Conservation (phyloP, 2,888 invertebrate species). For the Mystacides longicornis region DNA sequence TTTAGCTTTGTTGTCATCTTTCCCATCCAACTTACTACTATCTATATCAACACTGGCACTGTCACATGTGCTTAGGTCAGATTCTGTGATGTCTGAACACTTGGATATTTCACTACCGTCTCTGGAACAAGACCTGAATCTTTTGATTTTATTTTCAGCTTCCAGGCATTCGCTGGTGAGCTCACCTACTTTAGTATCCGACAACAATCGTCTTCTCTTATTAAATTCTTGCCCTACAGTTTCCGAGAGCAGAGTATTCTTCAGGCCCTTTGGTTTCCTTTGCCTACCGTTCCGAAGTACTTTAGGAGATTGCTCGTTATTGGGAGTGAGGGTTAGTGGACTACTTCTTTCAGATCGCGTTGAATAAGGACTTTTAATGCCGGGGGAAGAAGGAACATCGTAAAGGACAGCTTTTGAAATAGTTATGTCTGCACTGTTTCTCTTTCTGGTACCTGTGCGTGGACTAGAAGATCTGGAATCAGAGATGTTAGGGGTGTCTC, state of each 20-base stretch:
- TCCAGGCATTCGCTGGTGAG: slow-evolving; percentile 34
- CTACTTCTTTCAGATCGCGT: slow-evolving; percentile 54
- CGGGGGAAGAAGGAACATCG: slow-evolving; percentile 40
- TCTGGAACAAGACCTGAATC: slow-evolving; percentile 45
- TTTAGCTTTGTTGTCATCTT: slow-evolving; percentile 4
- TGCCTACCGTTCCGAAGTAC: slow-evolving; percentile 60
- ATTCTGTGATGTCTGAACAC: slow-evolving; percentile 53
- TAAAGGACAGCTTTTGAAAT: slow-evolving; percentile 45
- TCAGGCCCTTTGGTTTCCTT: slow-evolving; percentile 43
- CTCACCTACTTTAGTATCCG: slow-evolving; percentile 39
- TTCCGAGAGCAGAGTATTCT: slow-evolving; percentile 48
- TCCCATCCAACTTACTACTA: slow-evolving; percentile 13
- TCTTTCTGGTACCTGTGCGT: slow-evolving; percentile 38
- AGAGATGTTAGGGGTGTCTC: slow-evolving; percentile 30
- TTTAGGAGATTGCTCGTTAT: slow-evolving; percentile 41
- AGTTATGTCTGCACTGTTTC: slow-evolving; percentile 43
- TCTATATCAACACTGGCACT: slow-evolving; percentile 17
- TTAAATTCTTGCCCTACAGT: slow-evolving; percentile 46
- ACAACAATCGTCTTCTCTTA: slow-evolving; percentile 48
- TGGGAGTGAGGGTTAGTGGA: slow-evolving; percentile 33
- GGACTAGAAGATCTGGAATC: slow-evolving; percentile 46
- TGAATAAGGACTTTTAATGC: slow-evolving; percentile 51
- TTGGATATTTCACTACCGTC: slow-evolving; percentile 57
- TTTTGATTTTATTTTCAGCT: slow-evolving; percentile 41
- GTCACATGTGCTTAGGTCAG: slow-evolving; percentile 54